A percentile compares a stretch with the other conserved stretches of the same genome.
Evolutionary conservation across 2,113 vertebrate species (phyloP).

Genomic region (Nothobranchius furzeri): DNA sequence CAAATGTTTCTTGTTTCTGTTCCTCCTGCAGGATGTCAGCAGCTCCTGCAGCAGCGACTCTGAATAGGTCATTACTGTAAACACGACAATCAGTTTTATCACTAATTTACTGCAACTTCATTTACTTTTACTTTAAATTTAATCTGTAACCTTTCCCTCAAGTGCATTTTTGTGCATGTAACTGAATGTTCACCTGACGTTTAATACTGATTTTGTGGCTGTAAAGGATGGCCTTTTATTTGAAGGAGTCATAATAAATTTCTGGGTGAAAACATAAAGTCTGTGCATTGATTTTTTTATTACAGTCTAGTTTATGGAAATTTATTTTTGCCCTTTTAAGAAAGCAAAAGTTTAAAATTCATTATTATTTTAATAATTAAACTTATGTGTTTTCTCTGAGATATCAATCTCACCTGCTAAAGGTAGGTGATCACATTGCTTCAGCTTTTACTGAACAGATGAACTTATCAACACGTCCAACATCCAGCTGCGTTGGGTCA

Average conservation of each 20-base stretch:
- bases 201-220: neutral
- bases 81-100: neutral
- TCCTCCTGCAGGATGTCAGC: conserved; percentile 58
- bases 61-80: conserved; percentile 39
- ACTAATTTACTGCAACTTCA: neutral
- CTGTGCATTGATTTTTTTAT: neutral
- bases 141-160: neutral
- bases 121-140: neutral
- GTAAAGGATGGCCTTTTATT: neutral
- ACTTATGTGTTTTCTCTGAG: too few relatives aligned
- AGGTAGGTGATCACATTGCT: too few relatives aligned
- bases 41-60: conserved; percentile 69
- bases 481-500: too few relatives aligned
- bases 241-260: conserved; percentile 5
- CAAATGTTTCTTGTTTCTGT: neutral
- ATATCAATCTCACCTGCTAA: too few relatives aligned
- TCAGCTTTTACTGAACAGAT: too few relatives aligned
- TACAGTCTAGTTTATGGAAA: too few relatives aligned
- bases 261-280: neutral
- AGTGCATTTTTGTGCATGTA: neutral
- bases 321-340: too few relatives aligned
- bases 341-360: too few relatives aligned
- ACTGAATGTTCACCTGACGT: neutral
- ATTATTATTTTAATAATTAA: too few relatives aligned
- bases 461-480: too few relatives aligned